phyloP scores from a whole-genome alignment of 1,140 invertebrate genomes.

The Hypsibius dujardini region DNA sequence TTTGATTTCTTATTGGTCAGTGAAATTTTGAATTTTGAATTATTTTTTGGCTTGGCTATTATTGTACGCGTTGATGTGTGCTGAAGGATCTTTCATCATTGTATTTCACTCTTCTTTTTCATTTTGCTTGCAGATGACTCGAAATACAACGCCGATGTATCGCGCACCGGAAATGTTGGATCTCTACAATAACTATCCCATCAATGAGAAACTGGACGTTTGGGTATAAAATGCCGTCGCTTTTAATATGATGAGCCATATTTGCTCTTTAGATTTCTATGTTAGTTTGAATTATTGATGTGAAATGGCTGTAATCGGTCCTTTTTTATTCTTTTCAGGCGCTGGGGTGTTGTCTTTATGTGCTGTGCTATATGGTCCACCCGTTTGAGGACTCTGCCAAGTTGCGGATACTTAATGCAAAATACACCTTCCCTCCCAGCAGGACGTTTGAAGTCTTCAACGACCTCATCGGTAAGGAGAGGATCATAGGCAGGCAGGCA shows the following conservation, averaged over 20 bases:
- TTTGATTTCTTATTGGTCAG: too few relatives aligned
- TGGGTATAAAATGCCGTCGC: slow-evolving; percentile 44
- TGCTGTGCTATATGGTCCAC: slow-evolving; percentile 76
- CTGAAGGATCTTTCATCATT: too few relatives aligned
- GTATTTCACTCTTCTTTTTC: too few relatives aligned
- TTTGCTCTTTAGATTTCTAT: too few relatives aligned
- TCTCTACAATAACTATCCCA: slow-evolving; percentile 85
- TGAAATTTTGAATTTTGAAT: too few relatives aligned
- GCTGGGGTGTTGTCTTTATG: slow-evolving; percentile 81
- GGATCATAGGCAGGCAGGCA: not conserved
- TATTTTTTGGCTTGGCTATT: too few relatives aligned
- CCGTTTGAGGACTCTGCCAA: slow-evolving; percentile 95
- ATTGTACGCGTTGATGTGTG: too few relatives aligned
- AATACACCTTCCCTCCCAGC: slow-evolving; percentile 61
- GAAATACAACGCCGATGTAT: slow-evolving; percentile 56
- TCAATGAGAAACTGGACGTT: slow-evolving; percentile 65
- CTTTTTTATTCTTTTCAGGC: slow-evolving; percentile 46
- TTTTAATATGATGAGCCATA: too few relatives aligned
- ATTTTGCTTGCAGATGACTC: too few relatives aligned
- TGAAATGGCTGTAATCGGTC: too few relatives aligned
- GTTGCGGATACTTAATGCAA: slow-evolving; percentile 81
- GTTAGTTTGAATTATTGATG: not conserved
- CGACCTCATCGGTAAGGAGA: slow-evolving; percentile 60
- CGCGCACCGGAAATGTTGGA: slow-evolving; percentile 81
- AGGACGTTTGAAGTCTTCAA: slow-evolving; percentile 69